Conservation (phyloP, 2,888 invertebrate species). For the Callyntrura guangdongensis region DNA sequence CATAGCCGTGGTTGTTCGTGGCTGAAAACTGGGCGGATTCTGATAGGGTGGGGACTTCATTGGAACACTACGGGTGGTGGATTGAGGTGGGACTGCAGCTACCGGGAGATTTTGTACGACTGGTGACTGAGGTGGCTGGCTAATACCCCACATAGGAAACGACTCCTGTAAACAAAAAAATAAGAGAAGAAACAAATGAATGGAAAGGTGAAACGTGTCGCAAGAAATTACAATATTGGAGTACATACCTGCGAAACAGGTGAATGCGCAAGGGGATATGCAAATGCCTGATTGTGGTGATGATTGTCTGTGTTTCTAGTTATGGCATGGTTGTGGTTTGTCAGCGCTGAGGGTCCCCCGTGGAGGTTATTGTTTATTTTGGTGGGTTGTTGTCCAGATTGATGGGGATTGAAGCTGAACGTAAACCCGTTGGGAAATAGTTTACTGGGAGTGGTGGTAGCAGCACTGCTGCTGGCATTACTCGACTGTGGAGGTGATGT, state of each 20-base stretch:
- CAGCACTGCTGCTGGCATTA: slow-evolving; percentile 52
- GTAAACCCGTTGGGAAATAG: slow-evolving; percentile 74
- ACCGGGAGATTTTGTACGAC: slow-evolving; percentile 73
- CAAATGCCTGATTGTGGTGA: slow-evolving; percentile 69
- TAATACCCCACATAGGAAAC: slow-evolving; percentile 84
- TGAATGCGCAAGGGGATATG: slow-evolving; percentile 84
- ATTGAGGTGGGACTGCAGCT: slow-evolving; percentile 1
- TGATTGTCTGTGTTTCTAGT: slow-evolving; percentile 71
- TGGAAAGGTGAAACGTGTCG: too few species aligned
- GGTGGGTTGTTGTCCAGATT: slow-evolving; percentile 10
- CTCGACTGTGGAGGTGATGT: slow-evolving; percentile 59
- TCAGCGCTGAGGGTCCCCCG: too few species aligned
- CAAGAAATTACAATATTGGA: too few species aligned
- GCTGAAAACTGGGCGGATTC: slow-evolving; percentile 76
- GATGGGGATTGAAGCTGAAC: slow-evolving; percentile 78
- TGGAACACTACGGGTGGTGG: slow-evolving; percentile 44
- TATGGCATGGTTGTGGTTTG: slow-evolving; percentile 6
- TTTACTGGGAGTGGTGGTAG: slow-evolving; percentile 48
- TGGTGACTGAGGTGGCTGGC: slow-evolving; percentile 83
- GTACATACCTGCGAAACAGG: slow-evolving; percentile 84
- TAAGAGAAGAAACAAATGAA: too few species aligned
- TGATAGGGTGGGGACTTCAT: slow-evolving; percentile 79
- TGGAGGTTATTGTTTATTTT: slow-evolving; percentile 65
- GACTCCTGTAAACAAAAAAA: slow-evolving; percentile 80
- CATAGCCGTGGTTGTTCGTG: background rate